phyloP scores from a whole-genome alignment of 2,113 vertebrate species.

The Apus apus region DNA sequence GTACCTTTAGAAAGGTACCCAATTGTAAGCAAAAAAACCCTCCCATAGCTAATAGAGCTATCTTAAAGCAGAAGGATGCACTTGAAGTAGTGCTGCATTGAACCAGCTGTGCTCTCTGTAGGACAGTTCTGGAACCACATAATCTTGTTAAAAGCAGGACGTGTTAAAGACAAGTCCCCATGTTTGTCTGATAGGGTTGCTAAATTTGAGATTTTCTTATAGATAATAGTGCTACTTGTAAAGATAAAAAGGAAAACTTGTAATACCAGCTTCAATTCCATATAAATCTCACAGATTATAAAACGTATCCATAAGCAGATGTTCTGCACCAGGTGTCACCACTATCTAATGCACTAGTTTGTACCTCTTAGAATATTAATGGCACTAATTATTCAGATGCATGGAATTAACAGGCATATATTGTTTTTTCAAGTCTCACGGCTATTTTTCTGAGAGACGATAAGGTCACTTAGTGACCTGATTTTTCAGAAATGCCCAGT shows the following conservation, averaged over 20 bases:
- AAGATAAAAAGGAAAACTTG: neutral
- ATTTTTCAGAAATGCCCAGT: neutral
- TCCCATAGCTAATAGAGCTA: neutral
- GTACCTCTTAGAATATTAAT: neutral
- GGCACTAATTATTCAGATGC: neutral
- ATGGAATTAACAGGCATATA: neutral
- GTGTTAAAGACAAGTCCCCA: accelerated
- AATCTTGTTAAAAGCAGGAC: neutral
- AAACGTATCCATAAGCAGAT: neutral
- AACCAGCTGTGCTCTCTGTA: neutral
- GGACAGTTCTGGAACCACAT: neutral
- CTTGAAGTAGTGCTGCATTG: neutral
- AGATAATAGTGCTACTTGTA: neutral
- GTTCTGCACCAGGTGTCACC: neutral
- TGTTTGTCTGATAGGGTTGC: neutral
- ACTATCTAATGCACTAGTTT: neutral
- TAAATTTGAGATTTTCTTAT: neutral
- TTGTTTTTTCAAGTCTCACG: neutral
- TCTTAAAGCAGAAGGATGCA: neutral
- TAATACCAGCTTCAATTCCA: neutral
- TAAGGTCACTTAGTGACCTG: neutral
- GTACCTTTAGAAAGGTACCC: neutral
- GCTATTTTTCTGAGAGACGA: neutral
- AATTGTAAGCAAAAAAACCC: neutral
- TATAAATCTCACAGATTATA: neutral